Base-by-base conservation (phyloP, 2,113 vertebrate species). In the Hydrochoerus hydrochaeris region DNA sequence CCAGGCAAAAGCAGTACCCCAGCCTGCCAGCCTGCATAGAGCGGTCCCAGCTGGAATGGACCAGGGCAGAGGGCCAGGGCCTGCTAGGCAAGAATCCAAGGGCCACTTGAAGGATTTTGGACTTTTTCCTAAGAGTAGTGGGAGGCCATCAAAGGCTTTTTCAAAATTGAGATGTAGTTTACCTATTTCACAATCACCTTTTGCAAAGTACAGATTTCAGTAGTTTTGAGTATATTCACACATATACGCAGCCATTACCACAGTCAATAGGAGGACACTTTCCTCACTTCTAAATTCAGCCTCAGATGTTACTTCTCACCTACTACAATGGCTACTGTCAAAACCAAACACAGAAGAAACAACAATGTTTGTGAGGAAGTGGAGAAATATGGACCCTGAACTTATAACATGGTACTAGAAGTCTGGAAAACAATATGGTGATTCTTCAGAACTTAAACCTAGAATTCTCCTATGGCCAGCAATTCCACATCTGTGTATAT, bases 211-310 rank as follows among this genome's bases (percentile, higher is more conserved):
- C 13, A 89, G 16, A 85, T 49, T 28, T 75, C 32, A 82, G 5
- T 32, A 41, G 13, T 85, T 84, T 85, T 87, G 35, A 28, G 28
- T 90, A 44, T 35, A 87, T 54, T 58, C 62, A 73, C 46, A 44
- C 12, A 16, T 54, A 83, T 6, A 67, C 24, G 22, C 12, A 85
- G 49, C 9, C 41, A 26, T 52, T 54, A 49, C 49, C 60, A 46
- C 35, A 20, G 65, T 81, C 82, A 38, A 44, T 65, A 88, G 67
- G 46, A 88, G 71, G 60, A 93, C 17, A 87, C 52, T 91, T 71
- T 41, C 13, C 30, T 78, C 65, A 63, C 13, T 28, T 92, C 84
- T 85, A 19, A 90, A 90, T 94, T 52, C 91, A 96, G 32, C 9
- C 1, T n/a, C 49, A 20, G n/a, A 57, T 38, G 19, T 32, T 9